Conservation (phyloP, 2,113 vertebrate genomes). For the Oreocharis arfaki region DNA sequence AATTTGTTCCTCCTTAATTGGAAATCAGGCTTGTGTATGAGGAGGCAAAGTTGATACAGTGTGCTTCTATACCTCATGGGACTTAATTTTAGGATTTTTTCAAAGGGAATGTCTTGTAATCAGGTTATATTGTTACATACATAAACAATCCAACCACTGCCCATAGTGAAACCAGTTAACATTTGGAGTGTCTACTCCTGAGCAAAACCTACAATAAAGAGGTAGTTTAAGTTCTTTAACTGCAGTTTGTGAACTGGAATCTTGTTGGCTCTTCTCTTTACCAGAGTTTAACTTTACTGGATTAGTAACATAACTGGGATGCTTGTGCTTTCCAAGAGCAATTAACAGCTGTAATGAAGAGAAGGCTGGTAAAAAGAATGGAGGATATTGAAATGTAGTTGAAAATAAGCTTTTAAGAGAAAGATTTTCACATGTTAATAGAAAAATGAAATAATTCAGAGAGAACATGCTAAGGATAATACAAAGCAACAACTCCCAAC, state of each 20-base stretch:
- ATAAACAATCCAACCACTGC: not conserved
- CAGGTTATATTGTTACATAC: not conserved
- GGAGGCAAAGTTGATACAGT: not conserved
- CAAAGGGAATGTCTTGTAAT: not conserved
- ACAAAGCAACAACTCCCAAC: not conserved
- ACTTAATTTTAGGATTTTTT: not conserved
- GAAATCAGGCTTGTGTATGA: not conserved
- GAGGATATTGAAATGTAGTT: not conserved
- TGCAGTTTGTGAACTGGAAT: not conserved
- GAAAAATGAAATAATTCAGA: not conserved
- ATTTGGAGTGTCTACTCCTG: not conserved
- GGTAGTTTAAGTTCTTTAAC: not conserved
- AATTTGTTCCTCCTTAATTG: not conserved
- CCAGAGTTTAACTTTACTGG: not conserved
- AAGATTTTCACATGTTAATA: not conserved
- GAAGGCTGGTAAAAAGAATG: not conserved
- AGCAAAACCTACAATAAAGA: not conserved
- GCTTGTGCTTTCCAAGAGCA: not conserved
- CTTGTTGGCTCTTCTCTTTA: not conserved
- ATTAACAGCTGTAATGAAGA: not conserved
- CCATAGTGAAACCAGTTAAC: not conserved
- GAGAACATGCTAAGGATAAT: not conserved
- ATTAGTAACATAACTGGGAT: not conserved
- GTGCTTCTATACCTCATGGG: not conserved
- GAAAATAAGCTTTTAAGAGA: not conserved